Percentiles rank a stretch among this genome's conserved stretches.
These are phyloP conservation scores for Scaptomyza polygonia DNA, from an alignment of 2,888 invertebrate genomes.

Conservation along the genomic window DNA sequence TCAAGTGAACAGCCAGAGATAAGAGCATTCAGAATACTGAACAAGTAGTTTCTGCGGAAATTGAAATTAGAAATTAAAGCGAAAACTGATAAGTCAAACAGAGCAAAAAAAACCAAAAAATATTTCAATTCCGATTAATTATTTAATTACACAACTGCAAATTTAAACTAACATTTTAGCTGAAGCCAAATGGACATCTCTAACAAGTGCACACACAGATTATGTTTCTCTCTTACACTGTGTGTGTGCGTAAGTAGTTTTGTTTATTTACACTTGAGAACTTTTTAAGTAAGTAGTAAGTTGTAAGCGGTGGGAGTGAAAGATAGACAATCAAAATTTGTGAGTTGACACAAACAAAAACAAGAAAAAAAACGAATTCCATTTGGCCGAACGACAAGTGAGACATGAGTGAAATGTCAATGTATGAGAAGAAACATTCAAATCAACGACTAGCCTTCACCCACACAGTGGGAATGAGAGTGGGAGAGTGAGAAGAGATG, in stretches of 20 bases:
- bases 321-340: conserved; percentile 72
- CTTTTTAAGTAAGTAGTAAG: conserved; percentile 61
- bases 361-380: conserved; percentile 63
- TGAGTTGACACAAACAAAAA: conserved; percentile 61
- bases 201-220: conserved; percentile 30
- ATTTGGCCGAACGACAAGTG: conserved; percentile 64
- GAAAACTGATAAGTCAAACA: conserved; percentile 34
- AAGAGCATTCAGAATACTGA: neutral
- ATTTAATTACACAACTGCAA: too few species aligned
- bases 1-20: conserved; percentile 40
- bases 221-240: neutral
- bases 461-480: neutral
- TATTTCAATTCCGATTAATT: neutral
- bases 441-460: conserved; percentile 52
- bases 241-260: conserved; percentile 43
- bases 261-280: conserved; percentile 66
- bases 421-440: conserved; percentile 73
- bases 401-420: conserved; percentile 61
- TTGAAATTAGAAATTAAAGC: conserved; percentile 45
- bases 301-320: conserved; percentile 1
- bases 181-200: conserved; percentile 29
- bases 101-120: neutral
- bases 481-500: neutral
- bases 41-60: conserved; percentile 41
- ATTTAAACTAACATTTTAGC: neutral